Evolutionary conservation across 2,888 invertebrate species (phyloP).

Genomic region (Synanthedon vespiformis): DNA sequence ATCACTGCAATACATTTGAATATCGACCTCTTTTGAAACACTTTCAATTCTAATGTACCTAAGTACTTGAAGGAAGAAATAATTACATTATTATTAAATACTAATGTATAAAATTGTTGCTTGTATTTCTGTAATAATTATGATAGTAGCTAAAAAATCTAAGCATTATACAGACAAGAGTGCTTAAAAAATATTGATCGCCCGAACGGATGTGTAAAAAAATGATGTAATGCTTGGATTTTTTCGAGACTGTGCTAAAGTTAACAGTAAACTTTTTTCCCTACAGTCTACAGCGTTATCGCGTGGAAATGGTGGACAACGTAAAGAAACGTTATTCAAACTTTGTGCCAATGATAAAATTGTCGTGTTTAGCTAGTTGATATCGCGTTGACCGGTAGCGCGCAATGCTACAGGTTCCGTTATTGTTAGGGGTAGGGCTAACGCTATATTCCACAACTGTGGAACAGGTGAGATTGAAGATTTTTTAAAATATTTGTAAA

Average conservation of each 20-base stretch:
- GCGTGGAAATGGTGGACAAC: conserved; percentile 62
- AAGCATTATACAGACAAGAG: conserved; percentile 34
- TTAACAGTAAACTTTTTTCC: conserved; percentile 67
- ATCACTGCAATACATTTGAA: no score
- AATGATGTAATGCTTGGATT: conserved; percentile 54
- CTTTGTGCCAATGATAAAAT: conserved; percentile 55
- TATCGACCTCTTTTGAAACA: no score
- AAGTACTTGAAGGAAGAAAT: not conserved
- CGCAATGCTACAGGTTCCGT: conserved; percentile 72
- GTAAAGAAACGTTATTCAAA: conserved; percentile 53
- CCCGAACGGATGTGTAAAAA: no score
- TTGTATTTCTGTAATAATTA: conserved; percentile 8
- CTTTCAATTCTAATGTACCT: no score
- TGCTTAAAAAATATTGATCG: not conserved
- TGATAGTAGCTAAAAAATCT: conserved; percentile 58
- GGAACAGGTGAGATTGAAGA: conserved; percentile 68
- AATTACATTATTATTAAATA: not conserved
- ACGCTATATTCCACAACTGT: conserved; percentile 52
- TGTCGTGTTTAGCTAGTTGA: conserved; percentile 65
- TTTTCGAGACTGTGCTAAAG: conserved; percentile 55
- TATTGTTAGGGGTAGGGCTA: conserved; percentile 64
- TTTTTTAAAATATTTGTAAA: conserved; percentile 59
- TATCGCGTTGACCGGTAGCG: conserved; percentile 69
- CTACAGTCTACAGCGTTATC: conserved; percentile 69
- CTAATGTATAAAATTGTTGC: not conserved